These are phyloP conservation scores for Tetrao urogallus DNA, from an alignment of 2,113 vertebrate species.

Conservation along the genomic window DNA sequence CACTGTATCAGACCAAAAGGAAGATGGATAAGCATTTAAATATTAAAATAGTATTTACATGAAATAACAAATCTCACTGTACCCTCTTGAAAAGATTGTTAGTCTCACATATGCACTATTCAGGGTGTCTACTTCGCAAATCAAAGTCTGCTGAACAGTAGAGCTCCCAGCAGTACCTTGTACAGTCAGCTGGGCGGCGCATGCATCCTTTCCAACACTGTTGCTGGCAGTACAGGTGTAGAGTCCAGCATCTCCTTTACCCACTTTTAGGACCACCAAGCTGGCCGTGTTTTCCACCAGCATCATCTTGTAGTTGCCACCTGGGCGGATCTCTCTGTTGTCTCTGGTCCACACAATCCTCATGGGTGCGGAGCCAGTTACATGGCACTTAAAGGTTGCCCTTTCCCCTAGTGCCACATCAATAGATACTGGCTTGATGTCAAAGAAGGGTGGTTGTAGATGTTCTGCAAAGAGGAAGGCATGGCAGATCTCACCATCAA, in stretches of 20 bases:
- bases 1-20: not conserved
- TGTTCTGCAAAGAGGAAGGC: conserved; percentile 85
- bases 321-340: conserved; percentile 93
- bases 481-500: conserved; percentile 19
- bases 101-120: not conserved
- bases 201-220: conserved; percentile 90
- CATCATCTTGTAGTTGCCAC: conserved; percentile 94
- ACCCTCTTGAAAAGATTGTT: not conserved
- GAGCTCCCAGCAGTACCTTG: conserved; percentile 86
- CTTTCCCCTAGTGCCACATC: conserved; percentile 88
- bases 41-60: not conserved
- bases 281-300: conserved; percentile 86
- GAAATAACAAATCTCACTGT: not conserved
- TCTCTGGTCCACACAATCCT: conserved; percentile 98
- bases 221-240: conserved; percentile 94
- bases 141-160: not conserved
- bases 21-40: not conserved
- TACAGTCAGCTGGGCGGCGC: conserved; percentile 88
- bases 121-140: not conserved
- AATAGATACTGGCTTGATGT: conserved; percentile 86
- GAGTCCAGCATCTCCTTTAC: conserved; percentile 88
- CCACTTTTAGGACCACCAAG: conserved; percentile 89
- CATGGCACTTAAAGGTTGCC: conserved; percentile 91
- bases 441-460: conserved; percentile 92
- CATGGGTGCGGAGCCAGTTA: conserved; percentile 91